Percentiles rank a stretch among this genome's conserved stretches.
Evolutionary conservation across 2,113 vertebrate species (phyloP).

Genomic region (Muntiacus muntjak): DNA sequence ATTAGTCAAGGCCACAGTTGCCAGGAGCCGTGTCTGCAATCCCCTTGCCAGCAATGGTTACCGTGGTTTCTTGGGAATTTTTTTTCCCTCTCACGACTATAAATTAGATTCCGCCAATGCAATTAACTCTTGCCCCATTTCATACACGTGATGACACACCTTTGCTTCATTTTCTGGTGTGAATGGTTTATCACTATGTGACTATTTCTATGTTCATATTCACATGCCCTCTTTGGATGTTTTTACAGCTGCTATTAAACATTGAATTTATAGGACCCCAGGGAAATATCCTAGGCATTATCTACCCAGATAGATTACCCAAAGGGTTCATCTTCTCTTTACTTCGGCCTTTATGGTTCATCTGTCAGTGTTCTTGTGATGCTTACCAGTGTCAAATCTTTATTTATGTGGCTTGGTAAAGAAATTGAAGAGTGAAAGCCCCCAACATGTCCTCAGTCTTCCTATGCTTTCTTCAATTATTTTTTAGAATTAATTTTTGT

Average conservation of each 20-base stretch:
- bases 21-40: not conserved
- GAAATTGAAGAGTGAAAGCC: not conserved
- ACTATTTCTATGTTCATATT: not conserved
- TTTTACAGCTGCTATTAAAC: not conserved
- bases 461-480: not conserved
- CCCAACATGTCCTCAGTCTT: not conserved
- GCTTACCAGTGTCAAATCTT: not conserved
- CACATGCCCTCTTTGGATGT: not conserved
- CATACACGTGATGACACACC: not conserved
- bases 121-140: not conserved
- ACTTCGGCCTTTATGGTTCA: not conserved
- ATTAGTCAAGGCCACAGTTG: not conserved
- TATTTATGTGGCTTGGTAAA: not conserved
- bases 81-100: not conserved
- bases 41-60: not conserved
- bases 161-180: constrained; percentile 17
- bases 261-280: not conserved
- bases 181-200: not conserved
- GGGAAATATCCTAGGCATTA: not conserved
- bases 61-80: not conserved
- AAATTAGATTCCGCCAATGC: not conserved
- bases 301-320: not conserved
- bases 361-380: not conserved
- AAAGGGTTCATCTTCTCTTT: not conserved
- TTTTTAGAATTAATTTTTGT: not conserved